phyloP scores from a whole-genome alignment of 1,140 invertebrate genomes.

The Eciton burchellii region DNA sequence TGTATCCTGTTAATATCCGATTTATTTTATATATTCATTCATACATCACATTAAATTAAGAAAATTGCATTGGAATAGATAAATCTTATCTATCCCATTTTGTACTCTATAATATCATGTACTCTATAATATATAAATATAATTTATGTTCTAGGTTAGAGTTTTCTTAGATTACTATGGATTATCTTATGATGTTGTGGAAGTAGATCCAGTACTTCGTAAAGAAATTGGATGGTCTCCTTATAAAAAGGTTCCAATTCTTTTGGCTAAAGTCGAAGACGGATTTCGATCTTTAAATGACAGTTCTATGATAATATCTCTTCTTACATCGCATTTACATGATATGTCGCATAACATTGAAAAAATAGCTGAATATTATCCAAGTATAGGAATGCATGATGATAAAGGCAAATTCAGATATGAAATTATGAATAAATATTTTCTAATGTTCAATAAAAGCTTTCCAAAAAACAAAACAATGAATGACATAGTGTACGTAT shows the following conservation, averaged over 20 bases:
- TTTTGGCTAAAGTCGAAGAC: constrained; percentile 91
- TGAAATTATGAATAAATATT: constrained; percentile 98
- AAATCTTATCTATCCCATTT: background rate
- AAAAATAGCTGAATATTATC: constrained; percentile 94
- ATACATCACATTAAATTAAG: background rate
- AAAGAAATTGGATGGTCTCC: constrained; percentile 97
- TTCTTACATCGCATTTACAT: constrained; percentile 92
- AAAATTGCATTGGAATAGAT: background rate
- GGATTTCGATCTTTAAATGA: constrained; percentile 95
- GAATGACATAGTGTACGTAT: constrained; percentile 87
- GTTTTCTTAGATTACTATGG: constrained; percentile 97
- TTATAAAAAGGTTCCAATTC: constrained; percentile 98
- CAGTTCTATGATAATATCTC: constrained; percentile 97
- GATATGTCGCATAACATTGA: constrained; percentile 88
- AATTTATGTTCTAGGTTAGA: constrained; percentile 86
- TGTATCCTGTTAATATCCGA: background rate
- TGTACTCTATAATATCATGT: too few species aligned
- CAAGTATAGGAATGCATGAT: constrained; percentile 89
- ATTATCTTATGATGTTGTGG: constrained; percentile 97
- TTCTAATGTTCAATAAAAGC: constrained; percentile 93
- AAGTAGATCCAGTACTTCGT: constrained; percentile 97
- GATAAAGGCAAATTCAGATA: constrained; percentile 89
- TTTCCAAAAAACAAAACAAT: constrained; percentile 86
- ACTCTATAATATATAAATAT: too few species aligned
- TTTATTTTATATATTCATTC: constrained; percentile 25